Conservation (phyloP, 2,113 vertebrate genomes). For the Galemys pyrenaicus region DNA sequence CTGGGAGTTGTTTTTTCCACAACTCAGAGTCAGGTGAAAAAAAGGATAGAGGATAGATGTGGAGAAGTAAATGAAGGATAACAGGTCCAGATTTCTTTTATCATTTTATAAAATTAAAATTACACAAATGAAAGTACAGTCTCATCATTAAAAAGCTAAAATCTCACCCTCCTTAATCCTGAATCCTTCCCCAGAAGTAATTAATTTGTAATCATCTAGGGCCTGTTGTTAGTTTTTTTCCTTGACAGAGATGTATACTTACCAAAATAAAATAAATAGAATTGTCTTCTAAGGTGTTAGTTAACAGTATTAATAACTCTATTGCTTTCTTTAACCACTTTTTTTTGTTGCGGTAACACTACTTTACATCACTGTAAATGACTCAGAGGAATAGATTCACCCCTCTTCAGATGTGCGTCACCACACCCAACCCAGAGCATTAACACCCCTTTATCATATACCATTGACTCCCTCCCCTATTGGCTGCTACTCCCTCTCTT, state of each 20-base stretch:
- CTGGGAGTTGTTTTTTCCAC: neutral
- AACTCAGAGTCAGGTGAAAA: neutral
- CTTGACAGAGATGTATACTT: neutral
- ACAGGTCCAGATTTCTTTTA: neutral
- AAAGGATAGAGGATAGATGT: neutral
- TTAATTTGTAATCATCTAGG: neutral
- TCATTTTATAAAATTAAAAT: slow-evolving; percentile 40
- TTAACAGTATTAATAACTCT: slow-evolving; percentile 6
- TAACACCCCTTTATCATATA: too few relatives aligned
- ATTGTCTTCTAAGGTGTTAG: neutral
- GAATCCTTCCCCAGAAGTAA: neutral
- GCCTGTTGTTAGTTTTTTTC: neutral
- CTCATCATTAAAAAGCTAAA: slow-evolving; percentile 45
- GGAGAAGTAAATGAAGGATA: neutral
- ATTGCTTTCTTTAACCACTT: slow-evolving; percentile 5
- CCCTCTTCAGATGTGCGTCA: too few relatives aligned
- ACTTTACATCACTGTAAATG: too few relatives aligned
- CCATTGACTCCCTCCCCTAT: too few relatives aligned
- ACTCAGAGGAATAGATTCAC: too few relatives aligned
- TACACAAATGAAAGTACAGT: slow-evolving; percentile 12
- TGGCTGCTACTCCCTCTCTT: too few relatives aligned
- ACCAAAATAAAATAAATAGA: neutral
- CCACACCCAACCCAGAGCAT: too few relatives aligned
- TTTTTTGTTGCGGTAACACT: neutral
- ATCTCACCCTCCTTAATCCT: neutral